These are phyloP conservation scores for Lethenteron reissneri DNA, from an alignment of 2,113 vertebrate genomes.

Conservation along the genomic window DNA sequence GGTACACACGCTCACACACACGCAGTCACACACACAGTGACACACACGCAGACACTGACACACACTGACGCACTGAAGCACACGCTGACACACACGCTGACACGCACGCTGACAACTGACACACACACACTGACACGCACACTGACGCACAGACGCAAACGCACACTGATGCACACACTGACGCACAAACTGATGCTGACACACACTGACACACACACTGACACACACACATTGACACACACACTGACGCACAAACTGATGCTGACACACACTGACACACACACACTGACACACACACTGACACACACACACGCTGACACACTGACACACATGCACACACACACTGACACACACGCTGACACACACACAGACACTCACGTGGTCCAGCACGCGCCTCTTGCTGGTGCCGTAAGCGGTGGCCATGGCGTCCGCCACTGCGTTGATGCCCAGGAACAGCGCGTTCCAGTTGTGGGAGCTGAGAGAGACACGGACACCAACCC, in stretches of 20 bases:
- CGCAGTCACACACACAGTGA: too few species aligned
- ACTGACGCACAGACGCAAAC: background rate
- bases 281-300: background rate
- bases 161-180: background rate
- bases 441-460: slow-evolving; percentile 61
- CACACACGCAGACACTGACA: too few species aligned
- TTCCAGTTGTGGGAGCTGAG: slow-evolving; percentile 91
- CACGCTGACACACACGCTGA: background rate
- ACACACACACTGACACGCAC: background rate
- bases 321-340: background rate
- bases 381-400: slow-evolving; percentile 81
- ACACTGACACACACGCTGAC: background rate
- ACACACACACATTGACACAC: background rate
- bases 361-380: slow-evolving; percentile 34
- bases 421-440: slow-evolving; percentile 62
- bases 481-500: background rate
- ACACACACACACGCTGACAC: background rate
- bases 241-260: background rate
- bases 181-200: too few species aligned
- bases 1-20: too few species aligned
- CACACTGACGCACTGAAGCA: background rate
- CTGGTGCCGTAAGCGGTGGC: slow-evolving; percentile 71
- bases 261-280: background rate
- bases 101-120: background rate
- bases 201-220: background rate